Percentiles rank a stretch among this genome's conserved stretches.
phyloP scores from a whole-genome alignment of 2,113 vertebrate species.

The Prunella fulvescens region DNA sequence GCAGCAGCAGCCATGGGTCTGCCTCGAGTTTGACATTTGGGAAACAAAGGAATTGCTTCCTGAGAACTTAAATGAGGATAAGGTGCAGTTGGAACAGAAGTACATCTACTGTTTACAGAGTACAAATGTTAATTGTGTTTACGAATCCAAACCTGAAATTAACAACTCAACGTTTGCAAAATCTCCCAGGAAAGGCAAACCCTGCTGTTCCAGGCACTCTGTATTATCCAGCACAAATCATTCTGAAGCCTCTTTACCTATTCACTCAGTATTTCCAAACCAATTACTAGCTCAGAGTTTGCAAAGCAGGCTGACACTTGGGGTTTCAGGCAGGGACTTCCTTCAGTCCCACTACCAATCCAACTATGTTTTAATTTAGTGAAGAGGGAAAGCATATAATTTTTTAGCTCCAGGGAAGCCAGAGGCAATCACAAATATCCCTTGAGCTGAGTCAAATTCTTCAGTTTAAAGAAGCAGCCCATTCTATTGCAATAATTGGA shows the following conservation, averaged over 20 bases:
- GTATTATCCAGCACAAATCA: neutral
- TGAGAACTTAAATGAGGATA: neutral
- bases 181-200: neutral
- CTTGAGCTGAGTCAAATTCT: conserved; percentile 66
- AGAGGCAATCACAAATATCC: conserved; percentile 70
- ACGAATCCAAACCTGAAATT: neutral
- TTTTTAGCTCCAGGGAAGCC: conserved; percentile 69
- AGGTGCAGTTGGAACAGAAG: neutral
- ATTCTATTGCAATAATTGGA: conserved; percentile 62
- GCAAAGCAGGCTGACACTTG: conserved; percentile 61
- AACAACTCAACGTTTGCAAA: neutral
- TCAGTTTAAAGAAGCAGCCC: conserved; percentile 59
- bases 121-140: conserved; percentile 29
- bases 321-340: conserved; percentile 61
- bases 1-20: neutral
- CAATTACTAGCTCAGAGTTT: conserved; percentile 69
- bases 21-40: neutral
- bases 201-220: neutral
- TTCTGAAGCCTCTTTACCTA: conserved; percentile 61
- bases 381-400: conserved; percentile 69
- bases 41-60: conserved; percentile 8
- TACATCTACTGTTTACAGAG: neutral
- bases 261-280: conserved; percentile 65
- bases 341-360: conserved; percentile 63
- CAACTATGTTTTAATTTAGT: conserved; percentile 70